Evolutionary conservation across 2,888 invertebrate genomes (phyloP).

Genomic region (Harpagoxenus sublaevis): DNA sequence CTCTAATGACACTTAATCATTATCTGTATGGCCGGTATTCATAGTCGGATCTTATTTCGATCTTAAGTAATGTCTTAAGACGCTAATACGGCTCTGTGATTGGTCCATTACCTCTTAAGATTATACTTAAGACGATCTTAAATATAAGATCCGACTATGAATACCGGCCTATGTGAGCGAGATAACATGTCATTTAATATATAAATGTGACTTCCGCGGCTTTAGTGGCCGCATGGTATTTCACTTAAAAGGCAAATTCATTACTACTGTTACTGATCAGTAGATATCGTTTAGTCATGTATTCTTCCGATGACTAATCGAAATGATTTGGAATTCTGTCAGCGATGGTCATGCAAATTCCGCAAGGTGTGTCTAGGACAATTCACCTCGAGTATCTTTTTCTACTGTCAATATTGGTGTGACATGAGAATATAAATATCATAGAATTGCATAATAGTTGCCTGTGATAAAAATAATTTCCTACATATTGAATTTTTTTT

Average conservation of each 20-base stretch:
- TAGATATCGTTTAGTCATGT: not conserved
- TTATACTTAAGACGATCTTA: too few relatives aligned
- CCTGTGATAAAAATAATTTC: not conserved
- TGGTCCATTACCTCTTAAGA: too few relatives aligned
- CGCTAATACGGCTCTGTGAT: too few relatives aligned
- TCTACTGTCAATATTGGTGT: not conserved
- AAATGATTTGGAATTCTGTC: constrained; percentile 30
- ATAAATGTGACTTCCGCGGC: not conserved
- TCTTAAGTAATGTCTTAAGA: too few relatives aligned
- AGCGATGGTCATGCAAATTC: constrained; percentile 13
- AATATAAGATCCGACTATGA: too few relatives aligned
- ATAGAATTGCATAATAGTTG: not conserved
- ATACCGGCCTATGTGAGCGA: not conserved
- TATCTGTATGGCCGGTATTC: constrained; percentile 48
- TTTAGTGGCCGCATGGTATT: not conserved
- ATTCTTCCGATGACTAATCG: constrained; percentile 5
- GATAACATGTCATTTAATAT: constrained; percentile 53
- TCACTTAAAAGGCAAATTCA: not conserved
- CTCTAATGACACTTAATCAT: constrained; percentile 68
- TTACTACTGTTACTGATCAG: not conserved
- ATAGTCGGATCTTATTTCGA: too few relatives aligned
- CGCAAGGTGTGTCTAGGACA: constrained; percentile 1
- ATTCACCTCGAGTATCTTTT: not conserved
- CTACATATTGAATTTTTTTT: not conserved
- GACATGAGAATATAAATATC: not conserved